These are phyloP conservation scores for Drosophila auraria DNA, from an alignment of 1,140 invertebrate species.

Conservation along the genomic window DNA sequence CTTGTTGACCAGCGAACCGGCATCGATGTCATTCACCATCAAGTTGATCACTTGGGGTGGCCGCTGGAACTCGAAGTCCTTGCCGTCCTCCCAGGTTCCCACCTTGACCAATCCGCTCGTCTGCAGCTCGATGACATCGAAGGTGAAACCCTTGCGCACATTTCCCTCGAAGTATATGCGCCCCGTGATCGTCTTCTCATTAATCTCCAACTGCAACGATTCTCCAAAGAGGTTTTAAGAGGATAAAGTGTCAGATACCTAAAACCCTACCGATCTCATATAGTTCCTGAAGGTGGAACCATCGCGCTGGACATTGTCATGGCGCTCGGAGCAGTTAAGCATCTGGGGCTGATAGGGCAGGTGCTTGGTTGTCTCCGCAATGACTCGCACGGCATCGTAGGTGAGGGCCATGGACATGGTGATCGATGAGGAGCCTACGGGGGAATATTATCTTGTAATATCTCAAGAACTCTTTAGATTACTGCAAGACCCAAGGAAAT, in stretches of 20 bases:
- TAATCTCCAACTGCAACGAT: slow-evolving; percentile 60
- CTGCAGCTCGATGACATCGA: slow-evolving; percentile 92
- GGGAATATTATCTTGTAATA: background rate
- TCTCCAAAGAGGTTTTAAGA: background rate
- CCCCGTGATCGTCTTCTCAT: slow-evolving; percentile 89
- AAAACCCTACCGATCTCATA: slow-evolving; percentile 86
- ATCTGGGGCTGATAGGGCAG: slow-evolving; percentile 68
- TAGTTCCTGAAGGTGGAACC: slow-evolving; percentile 94
- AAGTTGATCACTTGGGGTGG: slow-evolving; percentile 41
- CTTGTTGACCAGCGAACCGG: slow-evolving; percentile 90
- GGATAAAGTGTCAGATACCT: too few relatives aligned
- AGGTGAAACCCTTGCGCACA: slow-evolving; percentile 91
- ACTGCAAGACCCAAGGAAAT: background rate
- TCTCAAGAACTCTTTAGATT: background rate
- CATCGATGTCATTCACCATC: slow-evolving; percentile 71
- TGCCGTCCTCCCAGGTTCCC: slow-evolving; percentile 89
- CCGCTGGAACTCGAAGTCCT: slow-evolving; percentile 73
- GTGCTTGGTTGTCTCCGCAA: slow-evolving; percentile 86
- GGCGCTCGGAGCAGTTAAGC: slow-evolving; percentile 86
- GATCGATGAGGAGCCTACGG: slow-evolving; percentile 82
- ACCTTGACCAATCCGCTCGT: slow-evolving; percentile 89
- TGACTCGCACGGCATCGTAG: slow-evolving; percentile 91
- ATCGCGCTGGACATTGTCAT: slow-evolving; percentile 75
- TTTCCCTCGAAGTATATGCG: slow-evolving; percentile 93
- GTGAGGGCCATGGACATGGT: slow-evolving; percentile 90